A percentile compares a stretch with the other conserved stretches of the same genome.
Conservation (phyloP, 2,797 vertebrate genomes). For the Sebastes iracundus region DNA sequence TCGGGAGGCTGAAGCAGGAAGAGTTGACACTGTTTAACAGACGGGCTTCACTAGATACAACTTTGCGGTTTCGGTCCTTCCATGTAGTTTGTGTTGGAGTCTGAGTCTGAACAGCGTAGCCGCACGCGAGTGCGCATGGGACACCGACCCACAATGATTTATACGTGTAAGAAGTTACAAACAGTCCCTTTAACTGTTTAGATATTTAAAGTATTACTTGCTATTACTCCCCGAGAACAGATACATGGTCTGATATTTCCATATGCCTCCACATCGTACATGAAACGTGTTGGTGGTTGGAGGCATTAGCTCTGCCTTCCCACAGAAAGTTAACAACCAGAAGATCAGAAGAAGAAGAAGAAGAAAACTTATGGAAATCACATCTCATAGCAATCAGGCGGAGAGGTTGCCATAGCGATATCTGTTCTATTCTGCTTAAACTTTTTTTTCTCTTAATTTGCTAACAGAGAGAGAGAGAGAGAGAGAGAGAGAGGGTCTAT, state of each 20-base stretch:
- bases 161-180: too few relatives aligned
- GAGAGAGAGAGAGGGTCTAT: slow-evolving; percentile 53
- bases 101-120: too few relatives aligned
- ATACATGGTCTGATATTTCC: background rate
- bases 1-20: too few relatives aligned
- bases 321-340: slow-evolving; percentile 36
- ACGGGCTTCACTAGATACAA: too few relatives aligned
- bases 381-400: slow-evolving; percentile 60
- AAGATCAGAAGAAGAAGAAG: slow-evolving; percentile 27
- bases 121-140: too few relatives aligned
- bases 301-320: slow-evolving; percentile 17
- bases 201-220: background rate
- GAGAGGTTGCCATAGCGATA: slow-evolving; percentile 82
- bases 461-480: slow-evolving; percentile 49
- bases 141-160: too few relatives aligned
- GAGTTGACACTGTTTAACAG: too few relatives aligned
- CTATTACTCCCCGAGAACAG: background rate
- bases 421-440: slow-evolving; percentile 69
- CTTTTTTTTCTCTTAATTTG: slow-evolving; percentile 70
- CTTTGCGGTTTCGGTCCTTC: too few relatives aligned
- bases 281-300: background rate
- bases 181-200: too few relatives aligned
- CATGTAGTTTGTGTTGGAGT: too few relatives aligned
- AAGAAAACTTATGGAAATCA: slow-evolving; percentile 48
- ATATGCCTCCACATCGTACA: background rate